Conservation (phyloP, 2,797 vertebrate species). For the Dryobates pubescens region DNA sequence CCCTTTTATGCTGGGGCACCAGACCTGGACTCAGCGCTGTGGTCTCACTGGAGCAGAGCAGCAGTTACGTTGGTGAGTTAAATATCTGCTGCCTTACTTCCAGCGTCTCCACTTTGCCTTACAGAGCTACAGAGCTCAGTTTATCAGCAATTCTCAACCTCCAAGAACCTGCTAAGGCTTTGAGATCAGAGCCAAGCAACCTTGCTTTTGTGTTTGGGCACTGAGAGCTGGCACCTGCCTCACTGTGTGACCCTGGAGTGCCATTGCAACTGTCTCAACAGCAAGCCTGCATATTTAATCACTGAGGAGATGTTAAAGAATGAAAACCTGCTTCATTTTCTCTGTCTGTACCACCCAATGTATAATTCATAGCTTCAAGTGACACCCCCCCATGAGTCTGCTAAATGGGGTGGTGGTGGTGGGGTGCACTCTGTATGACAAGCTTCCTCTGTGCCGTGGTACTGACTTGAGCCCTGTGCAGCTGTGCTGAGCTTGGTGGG, state of each 20-base stretch:
- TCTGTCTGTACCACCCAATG: background rate
- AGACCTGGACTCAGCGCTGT: too few relatives aligned
- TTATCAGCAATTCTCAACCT: background rate
- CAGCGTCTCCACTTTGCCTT: background rate
- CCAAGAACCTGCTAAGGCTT: background rate
- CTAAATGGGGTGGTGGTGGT: background rate
- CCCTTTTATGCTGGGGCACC: too few relatives aligned
- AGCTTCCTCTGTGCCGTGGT: background rate
- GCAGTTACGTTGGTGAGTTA: background rate
- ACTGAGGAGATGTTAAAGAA: background rate
- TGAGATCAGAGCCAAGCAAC: background rate
- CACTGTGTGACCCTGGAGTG: background rate
- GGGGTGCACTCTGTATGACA: background rate
- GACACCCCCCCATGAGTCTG: background rate
- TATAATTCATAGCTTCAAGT: background rate
- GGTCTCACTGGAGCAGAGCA: too few relatives aligned
- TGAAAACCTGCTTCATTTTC: background rate
- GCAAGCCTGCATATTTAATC: background rate
- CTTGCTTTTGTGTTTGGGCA: background rate
- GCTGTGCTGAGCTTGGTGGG: constrained; percentile 22
- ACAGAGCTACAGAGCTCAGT: background rate
- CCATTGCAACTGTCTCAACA: background rate
- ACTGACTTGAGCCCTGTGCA: background rate
- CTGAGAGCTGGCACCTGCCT: background rate
- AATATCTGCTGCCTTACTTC: background rate